Base-by-base conservation (phyloP, 2,797 vertebrate genomes). In the Xerus rutilus region DNA sequence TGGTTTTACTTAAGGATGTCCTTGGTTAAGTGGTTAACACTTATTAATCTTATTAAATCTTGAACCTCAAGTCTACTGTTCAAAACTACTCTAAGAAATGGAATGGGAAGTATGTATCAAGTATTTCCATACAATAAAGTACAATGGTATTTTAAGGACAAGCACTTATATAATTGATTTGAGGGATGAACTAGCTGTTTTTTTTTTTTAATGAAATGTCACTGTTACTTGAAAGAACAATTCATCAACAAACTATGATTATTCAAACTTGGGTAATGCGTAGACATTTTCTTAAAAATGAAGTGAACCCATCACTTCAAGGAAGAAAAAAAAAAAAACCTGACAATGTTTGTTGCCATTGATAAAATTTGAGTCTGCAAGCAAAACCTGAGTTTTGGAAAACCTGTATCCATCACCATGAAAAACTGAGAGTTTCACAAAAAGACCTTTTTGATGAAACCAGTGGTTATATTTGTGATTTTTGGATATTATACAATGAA, bases 331-430 rank as follows among this genome's bases (percentile, higher is more conserved):
- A 32, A 21, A 65, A 49, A 32, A 67, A 54, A 82, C 13, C 39
- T 86, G 30, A 95, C 39, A 47, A 30, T 85, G 20, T 65, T 69
- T 49, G 52, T 77, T 87, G 39, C 25, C 32, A 76, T 5, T 49
- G 52, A 72, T n/a, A 74, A 62, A 84, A 85, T 12, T 49, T 64
- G 43, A 82, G 25, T 91, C 93, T 89, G 91, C 54, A 73, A 79
- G 70, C 15, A 95, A 94, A 90, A 93, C 67, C 72, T 21, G 39
- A 88, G 73, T 90, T 93, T 86, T 93, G 20, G n/a, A 83, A 95
- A 96, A 93, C 39, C 57, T 39, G 12, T 72, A 47, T 59, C 35
- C 21, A 76, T 12, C 9, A 77, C 35, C 4, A 18, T 43, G 62
- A 74, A 74, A 83, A 94, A 5, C 18, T 89, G 64, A 73, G 2